phyloP scores from a whole-genome alignment of 2,888 invertebrate species.

The Notocelia uddmanniana region DNA sequence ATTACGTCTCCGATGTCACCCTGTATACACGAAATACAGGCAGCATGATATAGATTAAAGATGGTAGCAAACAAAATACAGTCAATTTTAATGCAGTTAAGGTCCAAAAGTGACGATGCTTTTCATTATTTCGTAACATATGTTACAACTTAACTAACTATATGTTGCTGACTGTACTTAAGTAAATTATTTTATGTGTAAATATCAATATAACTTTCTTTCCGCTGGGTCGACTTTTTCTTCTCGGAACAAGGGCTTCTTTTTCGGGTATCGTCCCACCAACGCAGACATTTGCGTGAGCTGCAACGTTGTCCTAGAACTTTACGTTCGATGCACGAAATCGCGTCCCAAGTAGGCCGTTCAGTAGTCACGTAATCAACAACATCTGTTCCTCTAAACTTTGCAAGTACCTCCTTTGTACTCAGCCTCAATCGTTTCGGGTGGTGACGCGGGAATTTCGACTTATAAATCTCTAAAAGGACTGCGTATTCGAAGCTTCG shows the following conservation, averaged over 20 bases:
- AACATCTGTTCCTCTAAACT: slow-evolving; percentile 55
- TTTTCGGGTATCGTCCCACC: slow-evolving; percentile 49
- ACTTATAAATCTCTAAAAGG: slow-evolving; percentile 65
- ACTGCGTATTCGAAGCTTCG: slow-evolving; percentile 60
- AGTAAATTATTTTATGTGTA: not conserved
- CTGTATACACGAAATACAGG: too few species aligned
- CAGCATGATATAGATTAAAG: too few species aligned
- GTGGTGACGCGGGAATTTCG: slow-evolving; percentile 59
- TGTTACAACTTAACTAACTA: too few species aligned
- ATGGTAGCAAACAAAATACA: too few species aligned
- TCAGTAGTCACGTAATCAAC: slow-evolving; percentile 59
- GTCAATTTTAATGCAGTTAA: too few species aligned
- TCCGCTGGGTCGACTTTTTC: not conserved
- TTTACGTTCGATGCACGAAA: slow-evolving; percentile 58
- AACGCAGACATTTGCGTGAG: slow-evolving; percentile 46
- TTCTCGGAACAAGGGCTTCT: not conserved
- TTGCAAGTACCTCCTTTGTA: slow-evolving; percentile 54
- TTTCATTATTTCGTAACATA: too few species aligned
- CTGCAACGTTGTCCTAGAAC: slow-evolving; percentile 47
- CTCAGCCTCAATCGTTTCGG: slow-evolving; percentile 58
- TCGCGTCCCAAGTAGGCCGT: slow-evolving; percentile 58
- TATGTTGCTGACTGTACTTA: too few species aligned
- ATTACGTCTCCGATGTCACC: too few species aligned
- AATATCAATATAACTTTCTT: not conserved
- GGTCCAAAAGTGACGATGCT: too few species aligned